These are phyloP conservation scores for Ptychadena robeensis DNA, from an alignment of 2,797 vertebrate genomes.

Conservation along the genomic window DNA sequence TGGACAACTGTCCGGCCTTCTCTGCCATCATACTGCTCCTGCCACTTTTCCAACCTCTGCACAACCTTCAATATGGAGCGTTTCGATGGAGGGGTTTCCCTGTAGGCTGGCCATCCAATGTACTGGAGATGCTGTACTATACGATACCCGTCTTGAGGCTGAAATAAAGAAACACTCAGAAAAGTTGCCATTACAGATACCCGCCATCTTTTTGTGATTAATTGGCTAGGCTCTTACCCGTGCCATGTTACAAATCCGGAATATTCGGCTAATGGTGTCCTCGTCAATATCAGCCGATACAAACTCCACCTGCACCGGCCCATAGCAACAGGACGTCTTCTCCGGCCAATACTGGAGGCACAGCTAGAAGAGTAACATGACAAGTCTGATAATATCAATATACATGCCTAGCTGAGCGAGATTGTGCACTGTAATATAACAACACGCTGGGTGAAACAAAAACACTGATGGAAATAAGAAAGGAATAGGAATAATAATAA, in stretches of 20 bases:
- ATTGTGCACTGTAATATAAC: conserved; percentile 1
- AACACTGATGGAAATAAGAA: conserved; percentile 38
- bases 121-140: conserved; percentile 98
- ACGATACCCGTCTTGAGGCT: conserved; percentile 96
- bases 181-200: not conserved
- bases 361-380: conserved; percentile 72
- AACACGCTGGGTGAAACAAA: conserved; percentile 46
- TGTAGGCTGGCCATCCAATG: conserved; percentile 96
- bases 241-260: conserved; percentile 98
- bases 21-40: conserved; percentile 93
- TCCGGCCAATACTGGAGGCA: conserved; percentile 99
- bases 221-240: conserved; percentile 75
- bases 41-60: conserved; percentile 92
- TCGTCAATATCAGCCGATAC: conserved; percentile 97
- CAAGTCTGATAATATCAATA: conserved; percentile 11
- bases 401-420: conserved; percentile 21
- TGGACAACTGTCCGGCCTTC: conserved; percentile 95
- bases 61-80: conserved; percentile 94
- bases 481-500: conserved; percentile 37
- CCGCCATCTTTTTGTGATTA: not conserved
- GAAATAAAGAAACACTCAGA: conserved; percentile 58
- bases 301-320: conserved; percentile 95
- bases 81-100: conserved; percentile 94
- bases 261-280: conserved; percentile 96
- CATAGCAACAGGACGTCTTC: conserved; percentile 93